These are phyloP conservation scores for Ariolimax columbianus DNA, from an alignment of 2,888 invertebrate genomes.

Conservation along the genomic window DNA sequence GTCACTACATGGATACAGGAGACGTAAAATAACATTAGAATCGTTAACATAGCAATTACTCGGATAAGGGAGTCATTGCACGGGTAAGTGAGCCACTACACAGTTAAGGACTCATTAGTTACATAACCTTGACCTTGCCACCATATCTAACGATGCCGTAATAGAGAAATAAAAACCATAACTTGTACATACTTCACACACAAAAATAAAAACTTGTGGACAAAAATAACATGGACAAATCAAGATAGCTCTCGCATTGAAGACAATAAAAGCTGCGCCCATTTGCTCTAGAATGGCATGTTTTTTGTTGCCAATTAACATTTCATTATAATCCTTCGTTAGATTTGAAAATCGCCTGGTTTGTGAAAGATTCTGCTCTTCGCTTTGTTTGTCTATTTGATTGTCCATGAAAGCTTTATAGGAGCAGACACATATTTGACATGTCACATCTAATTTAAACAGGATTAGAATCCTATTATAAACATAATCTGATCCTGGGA, in stretches of 20 bases:
- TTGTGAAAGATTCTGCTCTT: background rate
- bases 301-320: background rate
- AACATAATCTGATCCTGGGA: background rate
- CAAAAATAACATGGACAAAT: background rate
- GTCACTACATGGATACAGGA: too few species aligned
- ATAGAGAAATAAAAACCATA: too few species aligned
- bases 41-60: too few species aligned
- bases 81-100: too few species aligned
- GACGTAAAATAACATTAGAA: too few species aligned
- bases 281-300: background rate
- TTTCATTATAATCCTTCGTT: background rate
- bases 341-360: background rate
- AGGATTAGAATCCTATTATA: conserved; percentile 27
- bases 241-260: background rate
- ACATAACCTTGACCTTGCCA: too few species aligned
- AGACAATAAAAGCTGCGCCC: background rate
- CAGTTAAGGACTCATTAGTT: too few species aligned
- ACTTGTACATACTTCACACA: background rate
- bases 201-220: background rate
- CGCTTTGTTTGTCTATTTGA: background rate
- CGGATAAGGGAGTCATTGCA: too few species aligned
- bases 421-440: background rate
- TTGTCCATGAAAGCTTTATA: background rate
- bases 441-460: background rate
- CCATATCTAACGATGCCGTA: too few species aligned